These are phyloP conservation scores for Venturia canescens DNA, from an alignment of 1,140 invertebrate genomes.

Conservation along the genomic window DNA sequence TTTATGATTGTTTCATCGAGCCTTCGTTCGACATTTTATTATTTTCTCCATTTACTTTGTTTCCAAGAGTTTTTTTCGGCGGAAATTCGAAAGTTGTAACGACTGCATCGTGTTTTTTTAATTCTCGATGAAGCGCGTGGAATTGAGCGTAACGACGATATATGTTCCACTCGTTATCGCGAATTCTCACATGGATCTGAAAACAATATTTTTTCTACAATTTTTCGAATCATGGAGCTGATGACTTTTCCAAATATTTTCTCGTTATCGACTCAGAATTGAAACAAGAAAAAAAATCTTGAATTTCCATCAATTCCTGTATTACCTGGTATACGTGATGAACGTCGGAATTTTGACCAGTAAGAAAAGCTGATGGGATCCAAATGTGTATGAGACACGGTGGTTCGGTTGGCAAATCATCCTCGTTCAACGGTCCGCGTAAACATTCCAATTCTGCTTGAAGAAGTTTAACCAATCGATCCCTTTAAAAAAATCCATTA, in stretches of 20 bases:
- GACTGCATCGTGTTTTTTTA: constrained; percentile 89
- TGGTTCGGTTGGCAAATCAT: constrained; percentile 72
- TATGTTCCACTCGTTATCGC: constrained; percentile 95
- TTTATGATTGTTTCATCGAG: neutral
- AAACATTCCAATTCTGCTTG: constrained; percentile 84
- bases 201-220: constrained; percentile 46
- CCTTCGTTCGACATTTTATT: neutral
- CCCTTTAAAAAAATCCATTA: constrained; percentile 73
- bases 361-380: constrained; percentile 93
- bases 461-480: constrained; percentile 81
- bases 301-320: too few species aligned
- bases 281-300: too few species aligned
- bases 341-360: constrained; percentile 84
- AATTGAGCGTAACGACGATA: constrained; percentile 95
- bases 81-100: constrained; percentile 92
- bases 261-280: neutral
- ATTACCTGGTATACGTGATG: constrained; percentile 93
- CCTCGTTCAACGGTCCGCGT: constrained; percentile 81
- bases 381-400: constrained; percentile 88
- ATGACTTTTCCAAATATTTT: too few species aligned
- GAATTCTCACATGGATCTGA: constrained; percentile 89
- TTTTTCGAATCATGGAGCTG: too few species aligned
- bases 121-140: constrained; percentile 86
- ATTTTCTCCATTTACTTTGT: constrained; percentile 82
- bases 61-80: constrained; percentile 94